Evolutionary conservation across 2,888 invertebrate genomes (phyloP).

Genomic region (Atrina japonica): DNA sequence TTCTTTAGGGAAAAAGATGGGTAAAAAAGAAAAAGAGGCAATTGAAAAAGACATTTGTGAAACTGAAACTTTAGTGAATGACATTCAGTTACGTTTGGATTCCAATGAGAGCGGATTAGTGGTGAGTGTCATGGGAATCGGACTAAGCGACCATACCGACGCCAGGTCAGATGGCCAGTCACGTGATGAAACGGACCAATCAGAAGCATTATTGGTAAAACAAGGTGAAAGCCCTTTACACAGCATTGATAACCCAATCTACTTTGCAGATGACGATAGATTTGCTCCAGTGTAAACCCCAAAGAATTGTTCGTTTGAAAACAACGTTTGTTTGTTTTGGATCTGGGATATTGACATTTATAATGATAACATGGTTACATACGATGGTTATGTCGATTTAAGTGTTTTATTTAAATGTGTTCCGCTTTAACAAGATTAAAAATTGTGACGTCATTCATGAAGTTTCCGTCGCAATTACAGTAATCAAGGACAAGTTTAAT

Average conservation of each 20-base stretch:
- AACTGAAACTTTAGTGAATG: slow-evolving; percentile 33
- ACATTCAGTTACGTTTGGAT: slow-evolving; percentile 58
- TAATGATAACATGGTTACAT: too few species aligned
- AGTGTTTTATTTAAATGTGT: too few species aligned
- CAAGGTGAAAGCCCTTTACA: slow-evolving; percentile 3
- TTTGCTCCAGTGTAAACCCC: too few species aligned
- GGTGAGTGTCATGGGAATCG: slow-evolving; percentile 59
- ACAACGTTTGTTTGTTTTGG: too few species aligned
- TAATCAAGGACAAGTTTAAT: too few species aligned
- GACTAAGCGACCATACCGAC: slow-evolving; percentile 5
- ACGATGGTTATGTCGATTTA: too few species aligned
- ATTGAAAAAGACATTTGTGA: slow-evolving; percentile 21
- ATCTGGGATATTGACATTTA: too few species aligned
- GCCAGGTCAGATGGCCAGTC: slow-evolving; percentile 7
- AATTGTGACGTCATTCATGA: too few species aligned
- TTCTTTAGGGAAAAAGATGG: slow-evolving; percentile 37
- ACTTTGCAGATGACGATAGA: slow-evolving; percentile 42
- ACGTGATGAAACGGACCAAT: slow-evolving; percentile 14
- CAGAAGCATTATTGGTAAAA: slow-evolving; percentile 22
- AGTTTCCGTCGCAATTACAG: too few species aligned
- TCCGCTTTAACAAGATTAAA: too few species aligned
- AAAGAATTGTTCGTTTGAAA: too few species aligned
- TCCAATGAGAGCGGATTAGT: slow-evolving; percentile 60
- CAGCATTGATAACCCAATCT: slow-evolving; percentile 42
- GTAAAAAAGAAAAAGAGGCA: slow-evolving; percentile 11